Conservation (phyloP, 2,113 vertebrate species). For the Tragelaphus imberbis region DNA sequence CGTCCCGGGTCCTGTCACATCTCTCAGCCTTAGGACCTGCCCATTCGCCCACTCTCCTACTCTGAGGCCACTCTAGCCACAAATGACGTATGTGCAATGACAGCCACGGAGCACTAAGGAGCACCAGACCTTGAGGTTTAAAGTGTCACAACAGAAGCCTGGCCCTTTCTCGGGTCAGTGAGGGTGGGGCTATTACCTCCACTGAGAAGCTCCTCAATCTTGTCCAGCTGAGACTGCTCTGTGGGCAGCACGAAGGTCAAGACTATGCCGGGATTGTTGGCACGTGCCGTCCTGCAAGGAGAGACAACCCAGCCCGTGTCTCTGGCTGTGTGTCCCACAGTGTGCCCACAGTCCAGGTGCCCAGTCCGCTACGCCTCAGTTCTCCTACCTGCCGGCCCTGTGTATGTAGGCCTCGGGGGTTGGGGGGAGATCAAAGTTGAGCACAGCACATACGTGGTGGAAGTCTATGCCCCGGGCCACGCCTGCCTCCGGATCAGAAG, state of each 20-base stretch:
- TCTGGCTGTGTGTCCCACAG: background rate
- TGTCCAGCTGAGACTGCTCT: conserved; percentile 77
- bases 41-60: background rate
- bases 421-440: conserved; percentile 92
- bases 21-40: background rate
- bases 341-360: no score
- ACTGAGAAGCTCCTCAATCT: conserved; percentile 83
- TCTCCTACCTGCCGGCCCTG: conserved; percentile 87
- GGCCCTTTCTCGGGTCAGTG: background rate
- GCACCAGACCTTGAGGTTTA: background rate
- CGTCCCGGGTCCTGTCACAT: background rate
- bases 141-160: accelerated
- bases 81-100: accelerated
- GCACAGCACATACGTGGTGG: conserved; percentile 88
- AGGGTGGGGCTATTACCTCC: conserved; percentile 76
- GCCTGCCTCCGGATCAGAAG: conserved; percentile 84
- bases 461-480: conserved; percentile 95
- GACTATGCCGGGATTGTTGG: conserved; percentile 87
- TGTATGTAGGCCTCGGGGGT: conserved; percentile 90
- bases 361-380: accelerated
- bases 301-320: accelerated
- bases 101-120: no score
- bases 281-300: conserved; percentile 86
- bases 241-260: conserved; percentile 86
- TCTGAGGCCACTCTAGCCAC: background rate